These are phyloP conservation scores for Melanotus villosus DNA, from an alignment of 2,888 invertebrate genomes.

Conservation along the genomic window DNA sequence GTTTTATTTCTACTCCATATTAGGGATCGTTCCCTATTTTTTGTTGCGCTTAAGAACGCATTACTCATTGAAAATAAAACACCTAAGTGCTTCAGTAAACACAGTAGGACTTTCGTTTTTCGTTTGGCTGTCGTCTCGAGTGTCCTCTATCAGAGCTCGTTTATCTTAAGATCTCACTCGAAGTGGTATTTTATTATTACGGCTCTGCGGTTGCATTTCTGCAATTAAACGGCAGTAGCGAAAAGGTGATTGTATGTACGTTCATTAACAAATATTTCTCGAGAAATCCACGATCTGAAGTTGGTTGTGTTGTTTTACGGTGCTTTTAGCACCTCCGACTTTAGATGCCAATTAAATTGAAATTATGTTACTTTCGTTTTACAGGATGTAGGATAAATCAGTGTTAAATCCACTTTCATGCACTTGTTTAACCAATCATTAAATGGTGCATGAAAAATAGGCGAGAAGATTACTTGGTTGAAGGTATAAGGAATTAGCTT, in stretches of 20 bases:
- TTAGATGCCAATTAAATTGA: slow-evolving; percentile 43
- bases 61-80: not conserved
- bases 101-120: not conserved
- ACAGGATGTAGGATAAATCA: slow-evolving; percentile 37
- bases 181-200: slow-evolving; percentile 6
- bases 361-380: slow-evolving; percentile 45
- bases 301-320: slow-evolving; percentile 22
- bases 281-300: slow-evolving; percentile 35
- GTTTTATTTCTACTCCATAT: too few species aligned
- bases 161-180: slow-evolving; percentile 18
- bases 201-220: slow-evolving; percentile 2
- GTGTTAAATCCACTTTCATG: slow-evolving; percentile 24
- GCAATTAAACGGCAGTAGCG: slow-evolving; percentile 16
- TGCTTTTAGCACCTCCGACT: slow-evolving; percentile 39
- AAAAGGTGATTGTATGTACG: slow-evolving; percentile 14
- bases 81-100: too few species aligned
- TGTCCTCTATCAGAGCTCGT: slow-evolving; percentile 6
- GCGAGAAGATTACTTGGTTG: not conserved
- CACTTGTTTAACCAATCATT: slow-evolving; percentile 11
- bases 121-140: not conserved
- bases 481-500: too few species aligned
- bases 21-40: too few species aligned
- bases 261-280: slow-evolving; percentile 39
- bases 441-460: not conserved
- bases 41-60: too few species aligned